Percentiles rank a stretch among this genome's conserved stretches.
Conservation (phyloP, 2,888 invertebrate genomes). For the Nasonovia ribisnigri region DNA sequence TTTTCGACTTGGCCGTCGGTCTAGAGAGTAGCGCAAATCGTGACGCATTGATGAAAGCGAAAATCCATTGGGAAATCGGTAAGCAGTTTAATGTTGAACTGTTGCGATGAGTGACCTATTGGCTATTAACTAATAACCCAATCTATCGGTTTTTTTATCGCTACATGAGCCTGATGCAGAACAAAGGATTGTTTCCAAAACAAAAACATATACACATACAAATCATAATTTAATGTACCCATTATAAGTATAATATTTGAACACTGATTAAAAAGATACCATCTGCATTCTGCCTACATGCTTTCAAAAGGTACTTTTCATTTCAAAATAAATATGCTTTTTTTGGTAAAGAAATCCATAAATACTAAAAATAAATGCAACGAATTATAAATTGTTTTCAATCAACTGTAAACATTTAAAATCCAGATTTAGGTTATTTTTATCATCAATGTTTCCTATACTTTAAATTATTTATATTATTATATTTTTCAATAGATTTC, state of each 20-base stretch:
- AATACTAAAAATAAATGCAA: not conserved
- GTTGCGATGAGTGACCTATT: not conserved
- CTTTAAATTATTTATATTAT: not conserved
- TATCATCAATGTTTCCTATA: not conserved
- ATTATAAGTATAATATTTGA: not conserved
- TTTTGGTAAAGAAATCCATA: not conserved
- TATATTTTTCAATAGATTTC: not conserved
- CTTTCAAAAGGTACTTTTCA: not conserved
- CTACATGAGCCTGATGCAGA: not conserved
- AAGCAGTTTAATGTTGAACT: not conserved
- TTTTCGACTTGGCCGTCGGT: not conserved
- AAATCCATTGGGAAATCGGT: not conserved
- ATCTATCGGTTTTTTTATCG: not conserved
- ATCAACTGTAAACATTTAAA: not conserved
- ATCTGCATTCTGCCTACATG: not conserved
- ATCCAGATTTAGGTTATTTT: not conserved
- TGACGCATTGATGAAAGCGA: not conserved
- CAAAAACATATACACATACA: not conserved
- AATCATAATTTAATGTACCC: not conserved
- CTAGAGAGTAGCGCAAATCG: not conserved
- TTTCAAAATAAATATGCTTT: not conserved
- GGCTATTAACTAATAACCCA: not conserved
- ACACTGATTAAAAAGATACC: not conserved
- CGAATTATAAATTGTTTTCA: not conserved
- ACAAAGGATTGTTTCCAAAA: not conserved